Evolutionary conservation across 2,113 vertebrate genomes (phyloP), one percentile per base, ranked within the genome.

Genomic region (Cephalophus harveyi): DNA sequence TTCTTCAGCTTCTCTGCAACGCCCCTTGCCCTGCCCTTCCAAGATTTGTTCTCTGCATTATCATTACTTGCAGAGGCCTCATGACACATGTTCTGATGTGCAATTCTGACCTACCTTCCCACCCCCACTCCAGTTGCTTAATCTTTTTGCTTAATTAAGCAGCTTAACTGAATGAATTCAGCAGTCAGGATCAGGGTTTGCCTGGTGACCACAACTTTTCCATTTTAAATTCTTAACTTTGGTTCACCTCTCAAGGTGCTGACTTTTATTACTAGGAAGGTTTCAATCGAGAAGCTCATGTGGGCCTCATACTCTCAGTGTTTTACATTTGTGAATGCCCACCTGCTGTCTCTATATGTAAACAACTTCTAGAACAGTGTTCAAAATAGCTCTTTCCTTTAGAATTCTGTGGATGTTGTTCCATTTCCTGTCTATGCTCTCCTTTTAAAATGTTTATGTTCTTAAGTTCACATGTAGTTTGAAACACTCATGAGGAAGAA

Each of bases 171-270:
- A 78, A 57, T n/a, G 28, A 60, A 27, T 43, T 95, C 64, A 40
- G 14, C 43, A 46, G 23, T 62, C 30, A 50, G 40, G 33, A 36
- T 92, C 40, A 50, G 13, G 33, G 19, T 55, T 36, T 78, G 3
- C 54, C 78, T 54, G 2, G 8, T 71, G 30, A 33, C 33, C 8
- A 16, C 16, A 28, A 2, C 21, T 40, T 92, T 60, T 28, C 54
- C 36, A n/a, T 89, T 59, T 62, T 43, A 74, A 93, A 62, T 89
- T 88, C 43, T 60, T n/a, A n/a, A n/a, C 52, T 87, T 92, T 74
- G 27, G 14, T 59, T 88, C 90, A n/a, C 54, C 52, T 60, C 46
- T 96, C 21, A 52, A 60, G 76, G 43, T 12, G 54, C 33, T 78
- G 36, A 43, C 92, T 84, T 89, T 76, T 89, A 30, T 84, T 62